phyloP scores from a whole-genome alignment of 2,113 vertebrate species.

The Anoura caudifer region DNA sequence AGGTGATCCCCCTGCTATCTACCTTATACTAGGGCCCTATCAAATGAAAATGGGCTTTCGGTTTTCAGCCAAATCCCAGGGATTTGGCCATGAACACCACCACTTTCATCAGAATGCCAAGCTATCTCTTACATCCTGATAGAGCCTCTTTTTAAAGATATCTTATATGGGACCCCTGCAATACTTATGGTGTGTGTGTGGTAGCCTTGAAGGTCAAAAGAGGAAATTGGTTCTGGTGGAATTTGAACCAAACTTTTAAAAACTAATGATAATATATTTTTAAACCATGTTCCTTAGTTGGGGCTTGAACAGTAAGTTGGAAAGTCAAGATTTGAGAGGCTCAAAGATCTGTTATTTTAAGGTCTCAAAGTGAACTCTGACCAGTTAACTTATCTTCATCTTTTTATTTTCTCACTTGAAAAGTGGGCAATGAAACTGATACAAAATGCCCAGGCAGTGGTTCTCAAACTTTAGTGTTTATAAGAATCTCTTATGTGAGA shows the following conservation, averaged over 20 bases:
- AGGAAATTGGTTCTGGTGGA: slow-evolving; percentile 40
- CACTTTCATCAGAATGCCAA: slow-evolving; percentile 56
- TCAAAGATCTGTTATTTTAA: neutral
- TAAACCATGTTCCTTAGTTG: neutral
- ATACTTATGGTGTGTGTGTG: neutral
- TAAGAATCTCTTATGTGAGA: slow-evolving; percentile 18
- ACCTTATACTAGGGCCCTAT: neutral
- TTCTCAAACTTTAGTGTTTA: neutral
- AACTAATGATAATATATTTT: slow-evolving; percentile 42
- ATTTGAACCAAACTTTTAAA: slow-evolving; percentile 56
- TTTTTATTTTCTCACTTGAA: slow-evolving; percentile 41
- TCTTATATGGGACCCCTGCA: neutral
- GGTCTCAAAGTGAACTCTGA: neutral
- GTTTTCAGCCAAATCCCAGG: slow-evolving; percentile 44
- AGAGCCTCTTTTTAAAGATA: slow-evolving; percentile 42
- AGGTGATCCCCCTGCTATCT: neutral
- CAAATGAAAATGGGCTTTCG: slow-evolving; percentile 49
- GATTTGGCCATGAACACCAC: slow-evolving; percentile 47
- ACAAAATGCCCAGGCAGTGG: neutral
- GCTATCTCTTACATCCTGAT: slow-evolving; percentile 51
- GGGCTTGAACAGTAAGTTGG: neutral
- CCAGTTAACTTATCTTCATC: neutral
- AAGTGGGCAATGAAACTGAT: slow-evolving; percentile 34
- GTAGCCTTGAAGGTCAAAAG: slow-evolving; percentile 17
- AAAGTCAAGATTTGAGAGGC: slow-evolving; percentile 38